Conservation (phyloP, 1,140 invertebrate genomes). For the Elysia chlorotica region DNA sequence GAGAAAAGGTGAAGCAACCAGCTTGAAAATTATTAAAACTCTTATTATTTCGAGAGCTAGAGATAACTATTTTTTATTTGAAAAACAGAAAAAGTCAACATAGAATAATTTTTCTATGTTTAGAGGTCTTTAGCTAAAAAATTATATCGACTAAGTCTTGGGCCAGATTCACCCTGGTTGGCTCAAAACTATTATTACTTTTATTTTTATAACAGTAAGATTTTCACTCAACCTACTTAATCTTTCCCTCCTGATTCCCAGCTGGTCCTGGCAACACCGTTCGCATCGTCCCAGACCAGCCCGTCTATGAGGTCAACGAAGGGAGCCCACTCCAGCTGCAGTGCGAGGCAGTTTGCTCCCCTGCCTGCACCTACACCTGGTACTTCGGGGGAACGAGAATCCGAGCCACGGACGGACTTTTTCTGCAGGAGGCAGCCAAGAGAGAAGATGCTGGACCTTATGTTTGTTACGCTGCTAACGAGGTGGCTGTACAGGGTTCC, state of each 20-base stretch:
- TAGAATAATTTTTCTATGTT: too few relatives aligned
- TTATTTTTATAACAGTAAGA: too few relatives aligned
- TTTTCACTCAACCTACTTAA: too few relatives aligned
- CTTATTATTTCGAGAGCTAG: too few relatives aligned
- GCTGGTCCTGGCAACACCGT: conserved; percentile 24
- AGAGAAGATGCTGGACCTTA: conserved; percentile 5
- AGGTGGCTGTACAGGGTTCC: conserved; percentile 20
- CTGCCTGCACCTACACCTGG: conserved; percentile 25
- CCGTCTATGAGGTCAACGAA: conserved; percentile 17
- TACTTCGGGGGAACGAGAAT: conserved; percentile 13
- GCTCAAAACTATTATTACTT: too few relatives aligned
- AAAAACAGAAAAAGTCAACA: too few relatives aligned
- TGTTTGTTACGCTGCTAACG: conserved; percentile 23
- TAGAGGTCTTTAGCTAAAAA: too few relatives aligned
- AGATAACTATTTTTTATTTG: too few relatives aligned
- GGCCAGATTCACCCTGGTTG: too few relatives aligned
- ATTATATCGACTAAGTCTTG: too few relatives aligned
- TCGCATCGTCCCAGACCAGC: conserved; percentile 3
- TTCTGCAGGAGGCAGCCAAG: neutral
- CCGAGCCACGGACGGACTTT: conserved; percentile 6
- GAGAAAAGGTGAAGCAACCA: too few relatives aligned
- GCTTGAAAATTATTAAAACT: too few relatives aligned
- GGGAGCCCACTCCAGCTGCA: conserved; percentile 11
- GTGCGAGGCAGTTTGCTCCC: conserved; percentile 24
- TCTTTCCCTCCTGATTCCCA: neutral